Evolutionary conservation across 2,888 invertebrate genomes (phyloP).

Genomic region (Tetragonula carbonaria): DNA sequence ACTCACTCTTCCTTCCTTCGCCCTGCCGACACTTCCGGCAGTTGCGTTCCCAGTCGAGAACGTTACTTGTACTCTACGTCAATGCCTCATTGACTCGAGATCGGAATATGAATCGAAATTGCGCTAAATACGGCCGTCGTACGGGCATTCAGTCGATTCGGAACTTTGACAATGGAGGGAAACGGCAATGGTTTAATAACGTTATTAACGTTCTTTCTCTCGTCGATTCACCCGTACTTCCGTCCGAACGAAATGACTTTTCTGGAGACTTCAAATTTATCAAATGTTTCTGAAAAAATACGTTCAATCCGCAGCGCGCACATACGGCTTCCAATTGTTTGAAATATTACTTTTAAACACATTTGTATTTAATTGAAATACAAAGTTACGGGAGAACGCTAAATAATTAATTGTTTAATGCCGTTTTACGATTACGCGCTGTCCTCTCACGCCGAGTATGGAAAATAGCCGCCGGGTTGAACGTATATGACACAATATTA

Average conservation of each 20-base stretch:
- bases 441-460: no score
- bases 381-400: no score
- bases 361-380: no score
- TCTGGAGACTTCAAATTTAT: no score
- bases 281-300: no score
- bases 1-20: not conserved
- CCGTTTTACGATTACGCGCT: no score
- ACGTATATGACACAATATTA: no score
- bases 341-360: no score
- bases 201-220: not conserved
- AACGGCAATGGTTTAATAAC: not conserved
- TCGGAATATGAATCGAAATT: slow-evolving; percentile 47
- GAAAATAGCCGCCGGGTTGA: no score
- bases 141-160: slow-evolving; percentile 5
- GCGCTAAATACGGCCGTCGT: slow-evolving; percentile 18
- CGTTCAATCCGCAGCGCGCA: no score
- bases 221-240: not conserved
- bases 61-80: slow-evolving; percentile 50
- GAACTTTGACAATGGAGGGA: not conserved
- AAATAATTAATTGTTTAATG: no score
- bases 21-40: slow-evolving; percentile 66
- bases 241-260: not conserved
- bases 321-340: no score
- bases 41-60: slow-evolving; percentile 58
- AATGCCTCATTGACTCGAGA: slow-evolving; percentile 27